These are phyloP conservation scores for Serripes groenlandicus DNA, from an alignment of 2,888 invertebrate species.

Conservation along the genomic window DNA sequence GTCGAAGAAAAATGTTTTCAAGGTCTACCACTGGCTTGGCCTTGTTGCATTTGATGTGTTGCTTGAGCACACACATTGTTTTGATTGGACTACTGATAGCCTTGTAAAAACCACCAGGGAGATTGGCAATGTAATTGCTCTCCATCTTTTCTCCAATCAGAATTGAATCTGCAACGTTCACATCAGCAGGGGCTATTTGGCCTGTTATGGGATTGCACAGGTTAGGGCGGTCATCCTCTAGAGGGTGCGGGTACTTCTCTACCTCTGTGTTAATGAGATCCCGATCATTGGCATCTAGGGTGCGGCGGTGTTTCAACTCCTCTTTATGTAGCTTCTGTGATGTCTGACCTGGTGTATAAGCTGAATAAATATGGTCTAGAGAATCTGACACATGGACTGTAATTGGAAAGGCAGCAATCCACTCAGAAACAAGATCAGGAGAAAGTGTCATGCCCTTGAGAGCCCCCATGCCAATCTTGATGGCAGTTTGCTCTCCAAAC, in stretches of 20 bases:
- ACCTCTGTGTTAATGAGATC: neutral
- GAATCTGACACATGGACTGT: neutral
- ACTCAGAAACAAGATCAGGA: neutral
- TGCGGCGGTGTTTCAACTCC: neutral
- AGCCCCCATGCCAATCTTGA: too few relatives aligned
- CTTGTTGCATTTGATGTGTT: conserved; percentile 3
- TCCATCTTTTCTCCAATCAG: conserved; percentile 6
- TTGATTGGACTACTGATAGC: conserved; percentile 1
- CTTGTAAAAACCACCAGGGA: conserved; percentile 16
- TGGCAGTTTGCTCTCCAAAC: neutral
- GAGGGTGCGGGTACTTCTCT: neutral
- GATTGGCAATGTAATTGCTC: neutral
- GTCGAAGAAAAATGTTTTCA: conserved; percentile 20
- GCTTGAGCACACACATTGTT: neutral
- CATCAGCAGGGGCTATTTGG: neutral
- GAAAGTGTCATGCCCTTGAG: neutral
- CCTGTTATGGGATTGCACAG: neutral
- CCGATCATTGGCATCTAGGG: neutral
- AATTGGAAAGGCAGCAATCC: neutral
- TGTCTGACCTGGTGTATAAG: neutral
- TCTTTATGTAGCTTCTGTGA: neutral
- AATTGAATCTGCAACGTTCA: neutral
- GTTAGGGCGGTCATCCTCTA: neutral
- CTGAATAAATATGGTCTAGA: neutral
- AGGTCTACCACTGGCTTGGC: conserved; percentile 2